Conservation (phyloP, 2,888 invertebrate genomes). For the Ecdyonurus torrentis region DNA sequence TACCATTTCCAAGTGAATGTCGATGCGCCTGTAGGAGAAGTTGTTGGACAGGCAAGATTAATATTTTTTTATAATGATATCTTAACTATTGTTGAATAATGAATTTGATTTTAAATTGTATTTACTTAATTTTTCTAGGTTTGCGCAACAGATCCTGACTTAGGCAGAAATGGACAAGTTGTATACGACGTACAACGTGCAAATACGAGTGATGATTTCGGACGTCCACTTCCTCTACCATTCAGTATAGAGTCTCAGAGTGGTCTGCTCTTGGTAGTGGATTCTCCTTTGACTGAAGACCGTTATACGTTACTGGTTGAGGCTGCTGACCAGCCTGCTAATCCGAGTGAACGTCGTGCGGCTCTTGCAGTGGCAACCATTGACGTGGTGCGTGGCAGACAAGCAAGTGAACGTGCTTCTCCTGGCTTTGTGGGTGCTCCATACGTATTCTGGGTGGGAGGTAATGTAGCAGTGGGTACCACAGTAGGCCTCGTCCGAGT, state of each 20-base stretch:
- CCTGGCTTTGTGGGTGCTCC: slow-evolving; percentile 73
- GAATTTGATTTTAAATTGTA: too few species aligned
- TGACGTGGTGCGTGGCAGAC: slow-evolving; percentile 39
- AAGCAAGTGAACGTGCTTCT: not conserved
- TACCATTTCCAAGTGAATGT: slow-evolving; percentile 60
- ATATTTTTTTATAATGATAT: not conserved
- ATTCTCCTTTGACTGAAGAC: slow-evolving; percentile 47
- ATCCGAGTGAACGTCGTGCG: slow-evolving; percentile 66
- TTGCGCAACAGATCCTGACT: slow-evolving; percentile 65
- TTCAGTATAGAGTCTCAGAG: slow-evolving; percentile 54
- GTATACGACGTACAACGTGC: slow-evolving; percentile 52
- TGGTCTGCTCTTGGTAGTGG: slow-evolving; percentile 49
- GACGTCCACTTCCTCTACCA: slow-evolving; percentile 31
- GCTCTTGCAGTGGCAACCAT: slow-evolving; percentile 73
- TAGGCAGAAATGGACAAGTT: slow-evolving; percentile 59
- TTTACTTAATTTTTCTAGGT: too few species aligned
- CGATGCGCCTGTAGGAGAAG: slow-evolving; percentile 48
- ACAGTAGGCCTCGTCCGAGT: slow-evolving; percentile 73
- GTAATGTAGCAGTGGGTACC: slow-evolving; percentile 67
- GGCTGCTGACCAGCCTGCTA: slow-evolving; percentile 65
- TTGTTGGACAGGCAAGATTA: slow-evolving; percentile 42
- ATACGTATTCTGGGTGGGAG: slow-evolving; percentile 81
- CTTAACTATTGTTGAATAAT: slow-evolving; percentile 2
- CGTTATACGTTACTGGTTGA: slow-evolving; percentile 68
- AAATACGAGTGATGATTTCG: slow-evolving; percentile 25